These are phyloP conservation scores for Anticlea derivata DNA, from an alignment of 2,888 invertebrate genomes.

Conservation along the genomic window DNA sequence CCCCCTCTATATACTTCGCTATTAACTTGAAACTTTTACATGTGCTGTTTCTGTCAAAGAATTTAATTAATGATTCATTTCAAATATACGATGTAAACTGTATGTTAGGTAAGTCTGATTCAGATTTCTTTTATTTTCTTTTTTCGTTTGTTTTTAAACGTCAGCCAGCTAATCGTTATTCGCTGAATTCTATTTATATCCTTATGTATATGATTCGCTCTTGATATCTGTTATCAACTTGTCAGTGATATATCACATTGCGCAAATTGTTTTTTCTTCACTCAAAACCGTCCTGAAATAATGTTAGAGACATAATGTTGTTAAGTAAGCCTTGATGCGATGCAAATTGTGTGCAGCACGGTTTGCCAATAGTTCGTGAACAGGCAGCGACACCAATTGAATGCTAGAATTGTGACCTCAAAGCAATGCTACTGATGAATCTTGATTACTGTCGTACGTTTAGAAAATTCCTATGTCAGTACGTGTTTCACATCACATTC, in stretches of 20 bases:
- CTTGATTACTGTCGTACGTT: constrained; percentile 37
- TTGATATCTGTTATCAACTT: too few relatives aligned
- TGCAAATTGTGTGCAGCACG: constrained; percentile 49
- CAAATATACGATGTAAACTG: not conserved
- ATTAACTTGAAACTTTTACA: constrained; percentile 54
- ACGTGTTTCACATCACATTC: not conserved
- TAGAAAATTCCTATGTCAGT: constrained; percentile 23
- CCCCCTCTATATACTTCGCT: constrained; percentile 62
- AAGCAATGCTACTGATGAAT: constrained; percentile 35
- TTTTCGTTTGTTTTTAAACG: not conserved
- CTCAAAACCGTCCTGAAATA: too few relatives aligned
- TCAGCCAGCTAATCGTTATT: not conserved
- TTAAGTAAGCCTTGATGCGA: constrained; percentile 51
- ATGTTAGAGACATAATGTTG: too few relatives aligned
- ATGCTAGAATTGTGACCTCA: constrained; percentile 39
- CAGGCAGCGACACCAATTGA: constrained; percentile 33
- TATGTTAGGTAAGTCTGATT: constrained; percentile 15
- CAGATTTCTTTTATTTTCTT: constrained; percentile 9
- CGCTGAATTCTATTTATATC: not conserved
- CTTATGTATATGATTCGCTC: too few relatives aligned
- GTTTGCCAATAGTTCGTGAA: constrained; percentile 44
- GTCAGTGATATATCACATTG: too few relatives aligned
- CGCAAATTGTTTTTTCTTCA: too few relatives aligned
- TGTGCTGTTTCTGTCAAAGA: constrained; percentile 15
- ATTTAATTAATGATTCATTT: not conserved